A percentile compares a stretch with the other conserved stretches of the same genome.
Conservation (phyloP, 2,888 invertebrate species). For the Eurytoma californica region DNA sequence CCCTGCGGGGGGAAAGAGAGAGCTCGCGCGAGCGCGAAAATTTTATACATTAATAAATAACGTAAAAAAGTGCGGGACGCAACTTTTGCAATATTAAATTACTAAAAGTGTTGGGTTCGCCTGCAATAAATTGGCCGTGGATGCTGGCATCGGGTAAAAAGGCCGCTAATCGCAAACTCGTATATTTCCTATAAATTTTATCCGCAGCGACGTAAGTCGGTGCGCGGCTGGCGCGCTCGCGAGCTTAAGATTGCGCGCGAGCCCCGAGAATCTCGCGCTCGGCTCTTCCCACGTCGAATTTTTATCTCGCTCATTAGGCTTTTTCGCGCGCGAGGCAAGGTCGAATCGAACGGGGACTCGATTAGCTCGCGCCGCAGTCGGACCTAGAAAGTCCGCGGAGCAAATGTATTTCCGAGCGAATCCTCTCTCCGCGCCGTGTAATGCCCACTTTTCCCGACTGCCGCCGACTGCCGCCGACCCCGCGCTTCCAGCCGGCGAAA, state of each 20-base stretch:
- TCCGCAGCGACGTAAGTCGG: neutral
- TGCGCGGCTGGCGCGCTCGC: too few relatives aligned
- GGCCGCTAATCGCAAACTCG: conserved; percentile 3
- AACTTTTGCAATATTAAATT: conserved; percentile 26
- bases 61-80: neutral
- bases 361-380: conserved; percentile 18
- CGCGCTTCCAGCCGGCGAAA: neutral
- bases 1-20: neutral
- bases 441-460: neutral
- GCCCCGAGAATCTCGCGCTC: neutral
- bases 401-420: conserved; percentile 22
- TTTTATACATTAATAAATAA: conserved; percentile 27
- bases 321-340: neutral
- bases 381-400: conserved; percentile 24
- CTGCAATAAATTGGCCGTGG: conserved; percentile 9
- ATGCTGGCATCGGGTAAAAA: neutral
- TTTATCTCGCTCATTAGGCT: neutral
- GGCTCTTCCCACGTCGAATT: conserved; percentile 35
- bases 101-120: conserved; percentile 3
- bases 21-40: neutral
- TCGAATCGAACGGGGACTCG: conserved; percentile 9
- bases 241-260: neutral
- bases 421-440: conserved; percentile 13
- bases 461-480: too few relatives aligned
- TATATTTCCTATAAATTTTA: neutral